A percentile compares a stretch with the other conserved stretches of the same genome.
phyloP scores from a whole-genome alignment of 2,888 invertebrate species.

The Volucella zonaria region DNA sequence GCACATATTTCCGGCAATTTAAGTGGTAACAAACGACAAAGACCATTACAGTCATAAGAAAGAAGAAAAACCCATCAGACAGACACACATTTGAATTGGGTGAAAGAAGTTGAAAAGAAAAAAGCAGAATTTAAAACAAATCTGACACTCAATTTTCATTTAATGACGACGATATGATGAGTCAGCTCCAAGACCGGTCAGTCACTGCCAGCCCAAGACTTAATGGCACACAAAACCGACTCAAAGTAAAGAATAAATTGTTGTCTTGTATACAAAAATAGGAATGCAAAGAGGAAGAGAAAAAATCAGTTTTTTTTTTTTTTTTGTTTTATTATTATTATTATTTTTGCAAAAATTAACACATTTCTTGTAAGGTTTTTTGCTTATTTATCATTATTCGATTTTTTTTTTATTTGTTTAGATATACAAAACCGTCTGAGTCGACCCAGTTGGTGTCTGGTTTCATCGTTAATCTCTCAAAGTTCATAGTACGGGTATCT shows the following conservation, averaged over 20 bases:
- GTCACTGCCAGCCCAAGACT: not conserved
- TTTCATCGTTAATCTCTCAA: no score
- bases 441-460: no score
- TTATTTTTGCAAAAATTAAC: constrained; percentile 46
- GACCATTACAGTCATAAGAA: not conserved
- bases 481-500: no score
- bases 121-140: constrained; percentile 35
- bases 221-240: constrained; percentile 13
- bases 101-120: constrained; percentile 34
- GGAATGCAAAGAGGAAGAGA: constrained; percentile 18
- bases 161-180: constrained; percentile 54
- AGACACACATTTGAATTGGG: constrained; percentile 42
- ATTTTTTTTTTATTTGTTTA: constrained; percentile 24
- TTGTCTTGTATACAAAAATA: not conserved
- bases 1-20: no score
- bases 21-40: no score
- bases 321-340: constrained; percentile 12
- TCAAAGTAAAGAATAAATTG: constrained; percentile 5
- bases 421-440: not conserved
- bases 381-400: constrained; percentile 14
- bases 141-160: constrained; percentile 55
- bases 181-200: constrained; percentile 41
- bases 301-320: not conserved
- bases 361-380: constrained; percentile 14
- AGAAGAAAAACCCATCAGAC: constrained; percentile 9